Base-by-base conservation (phyloP, 1,140 invertebrate genomes). In the Adoxophyes honmai region DNA sequence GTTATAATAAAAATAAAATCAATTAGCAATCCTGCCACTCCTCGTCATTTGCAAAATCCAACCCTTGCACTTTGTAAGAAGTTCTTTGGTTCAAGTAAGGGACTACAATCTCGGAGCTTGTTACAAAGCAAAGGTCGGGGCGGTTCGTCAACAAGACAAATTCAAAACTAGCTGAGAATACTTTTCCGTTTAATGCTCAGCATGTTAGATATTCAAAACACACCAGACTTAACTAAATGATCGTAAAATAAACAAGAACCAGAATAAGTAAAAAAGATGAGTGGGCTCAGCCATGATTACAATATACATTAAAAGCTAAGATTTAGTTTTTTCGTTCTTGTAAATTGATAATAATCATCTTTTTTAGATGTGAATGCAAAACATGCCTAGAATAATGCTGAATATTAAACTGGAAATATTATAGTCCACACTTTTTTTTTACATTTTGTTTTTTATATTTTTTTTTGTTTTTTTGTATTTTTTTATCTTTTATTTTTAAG, bases 111-210 rank as follows among this genome's bases (percentile, higher is more conserved):
- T 69, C 57, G 72, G 72, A 73, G 68, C 71, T 78, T 67, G 64
- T 76, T 79, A 82, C 79, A 82, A 85, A 84, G 81, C 82, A 82
- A 86, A 86, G 80, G 80, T 78, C 70, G 74, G n/a, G 79, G 68
- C 78, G 82, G 75, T 82, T 83, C 82, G 72, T 82, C 82, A 75
- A 85, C 85, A 80, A 85, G 76, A 85, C 77, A 73, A 66, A 52
- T 18, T 16, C 21, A 28, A 9, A 70, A 77, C 78, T 80, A 81
- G 82, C 79, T 86, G 86, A 87, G 82, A 86, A 86, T 81, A 74
- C 67, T 66, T 87, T 88, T 86, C 86, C 86, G 86, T 88, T 88
- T 88, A 88, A 88, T 88, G 86, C 86, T 88, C 86, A 88, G 86
- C 86, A 88, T 85, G 75, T 79, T 76, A 74, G 62, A 77, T 70